Conservation (phyloP, 2,113 vertebrate genomes). For the Grantiella picta region DNA sequence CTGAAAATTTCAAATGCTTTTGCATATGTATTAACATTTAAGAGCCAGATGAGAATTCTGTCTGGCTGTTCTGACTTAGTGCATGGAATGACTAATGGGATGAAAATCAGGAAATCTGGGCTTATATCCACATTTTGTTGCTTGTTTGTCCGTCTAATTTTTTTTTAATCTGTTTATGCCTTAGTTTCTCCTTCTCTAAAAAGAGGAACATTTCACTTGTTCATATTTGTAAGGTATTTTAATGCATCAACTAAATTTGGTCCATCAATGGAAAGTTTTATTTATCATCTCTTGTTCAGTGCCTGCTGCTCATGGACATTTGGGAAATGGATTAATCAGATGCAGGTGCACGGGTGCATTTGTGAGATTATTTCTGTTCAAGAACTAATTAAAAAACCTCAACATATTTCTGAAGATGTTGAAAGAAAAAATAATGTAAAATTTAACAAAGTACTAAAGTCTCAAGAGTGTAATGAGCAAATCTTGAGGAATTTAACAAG, state of each 20-base stretch:
- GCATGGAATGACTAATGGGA: not conserved
- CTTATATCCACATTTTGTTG: not conserved
- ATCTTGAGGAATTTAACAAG: not conserved
- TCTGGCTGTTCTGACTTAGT: slow-evolving; percentile 16
- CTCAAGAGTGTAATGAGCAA: not conserved
- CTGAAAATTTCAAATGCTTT: not conserved
- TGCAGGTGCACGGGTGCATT: not conserved
- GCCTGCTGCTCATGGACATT: not conserved
- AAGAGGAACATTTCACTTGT: not conserved
- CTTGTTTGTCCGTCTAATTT: not conserved
- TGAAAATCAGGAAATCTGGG: not conserved
- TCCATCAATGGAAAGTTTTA: not conserved
- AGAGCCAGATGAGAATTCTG: not conserved
- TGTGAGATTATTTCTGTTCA: not conserved
- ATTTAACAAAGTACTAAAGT: not conserved
- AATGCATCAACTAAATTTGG: not conserved
- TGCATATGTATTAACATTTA: not conserved
- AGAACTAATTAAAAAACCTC: not conserved
- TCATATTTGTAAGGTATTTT: not conserved
- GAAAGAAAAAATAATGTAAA: not conserved
- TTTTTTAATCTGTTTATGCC: not conserved
- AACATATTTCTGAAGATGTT: not conserved
- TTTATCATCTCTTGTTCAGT: not conserved
- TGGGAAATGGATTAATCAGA: not conserved
- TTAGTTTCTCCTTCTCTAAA: not conserved